Base-by-base conservation (phyloP, 2,113 vertebrate species). In the Benitochromis conjunctus region DNA sequence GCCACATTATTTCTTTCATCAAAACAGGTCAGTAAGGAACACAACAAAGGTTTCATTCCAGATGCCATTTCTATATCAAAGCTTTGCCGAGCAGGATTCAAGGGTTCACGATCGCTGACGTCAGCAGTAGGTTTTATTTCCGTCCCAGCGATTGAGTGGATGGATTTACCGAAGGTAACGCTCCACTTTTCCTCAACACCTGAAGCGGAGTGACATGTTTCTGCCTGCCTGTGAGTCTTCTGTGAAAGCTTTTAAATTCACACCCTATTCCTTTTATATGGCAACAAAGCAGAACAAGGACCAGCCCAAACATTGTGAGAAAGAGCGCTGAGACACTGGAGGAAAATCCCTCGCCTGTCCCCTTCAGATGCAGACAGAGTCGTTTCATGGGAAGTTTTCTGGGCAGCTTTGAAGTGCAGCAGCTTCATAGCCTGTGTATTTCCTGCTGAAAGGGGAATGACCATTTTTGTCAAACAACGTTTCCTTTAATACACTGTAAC, bases 401-500 rank as follows among this genome's bases (percentile, higher is more conserved):
- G 86, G 83, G 92, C 81, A 82, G 87, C 90, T 93, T 94, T 95
- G 89, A 92, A 91, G 93, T 90, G 62, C 84, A 29, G 79, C 38
- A 31, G 84, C 89, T 71, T 83, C 80, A 26, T 13, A 81, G 87
- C 74, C 83, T 91, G 81, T 86, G 90, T 85, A 82, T 84, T 93
- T 92, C 87, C 90, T 9, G 77, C 88, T 92, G 89, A 92, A 93
- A 89, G 82, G 82, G 76, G 84, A 92, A 90, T 82, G 89, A 84
- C 90, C 87, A 84, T 93, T 94, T 94, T 86, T 87, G 89, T 91
- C 83, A 90, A 92, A 92, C 92, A 93, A 88, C 89, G 82, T 92
- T 92, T 92, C 81, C 91, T 95, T 94, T 95, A 93, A 92, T 92
- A 91, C 86, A 31, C 83, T 91, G 81, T 89, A 94, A 89, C 93